Conservation (phyloP, 2,113 vertebrate genomes). For the Lepisosteus oculatus region DNA sequence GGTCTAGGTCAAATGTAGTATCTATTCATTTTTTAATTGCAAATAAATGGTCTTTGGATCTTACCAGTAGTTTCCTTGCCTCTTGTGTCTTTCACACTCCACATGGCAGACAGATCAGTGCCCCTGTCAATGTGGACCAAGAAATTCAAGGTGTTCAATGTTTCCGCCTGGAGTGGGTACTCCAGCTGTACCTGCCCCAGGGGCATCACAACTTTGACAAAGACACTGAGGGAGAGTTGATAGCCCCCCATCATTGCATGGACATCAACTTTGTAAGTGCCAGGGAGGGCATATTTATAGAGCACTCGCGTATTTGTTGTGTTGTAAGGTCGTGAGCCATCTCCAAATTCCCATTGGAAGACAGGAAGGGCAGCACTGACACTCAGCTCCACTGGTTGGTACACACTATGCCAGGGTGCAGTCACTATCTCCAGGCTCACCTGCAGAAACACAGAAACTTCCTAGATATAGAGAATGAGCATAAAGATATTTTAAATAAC, state of each 20-base stretch:
- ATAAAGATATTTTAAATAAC: too few species aligned
- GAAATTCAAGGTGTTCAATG: constrained; percentile 11
- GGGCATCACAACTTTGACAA: constrained; percentile 11
- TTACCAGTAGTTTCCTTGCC: constrained; percentile 18
- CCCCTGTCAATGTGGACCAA: constrained; percentile 22
- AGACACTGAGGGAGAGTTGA: background rate
- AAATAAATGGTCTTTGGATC: background rate
- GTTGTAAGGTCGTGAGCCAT: background rate
- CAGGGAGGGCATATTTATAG: too few species aligned
- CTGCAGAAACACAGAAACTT: background rate
- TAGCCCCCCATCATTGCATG: too few species aligned
- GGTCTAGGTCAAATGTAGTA: too few species aligned
- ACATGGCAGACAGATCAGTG: constrained; percentile 17
- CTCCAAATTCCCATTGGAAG: constrained; percentile 28
- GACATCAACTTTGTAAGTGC: too few species aligned
- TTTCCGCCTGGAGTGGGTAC: constrained; percentile 15
- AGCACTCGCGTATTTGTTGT: too few species aligned
- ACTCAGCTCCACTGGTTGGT: background rate
- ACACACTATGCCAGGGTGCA: background rate
- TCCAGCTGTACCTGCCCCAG: constrained; percentile 11
- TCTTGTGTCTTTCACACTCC: constrained; percentile 3
- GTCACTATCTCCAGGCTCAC: background rate
- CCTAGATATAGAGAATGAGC: too few species aligned
- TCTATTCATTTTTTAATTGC: too few species aligned
- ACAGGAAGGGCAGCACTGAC: background rate